Conservation (phyloP, 2,888 invertebrate species). For the Tipula vernalis region DNA sequence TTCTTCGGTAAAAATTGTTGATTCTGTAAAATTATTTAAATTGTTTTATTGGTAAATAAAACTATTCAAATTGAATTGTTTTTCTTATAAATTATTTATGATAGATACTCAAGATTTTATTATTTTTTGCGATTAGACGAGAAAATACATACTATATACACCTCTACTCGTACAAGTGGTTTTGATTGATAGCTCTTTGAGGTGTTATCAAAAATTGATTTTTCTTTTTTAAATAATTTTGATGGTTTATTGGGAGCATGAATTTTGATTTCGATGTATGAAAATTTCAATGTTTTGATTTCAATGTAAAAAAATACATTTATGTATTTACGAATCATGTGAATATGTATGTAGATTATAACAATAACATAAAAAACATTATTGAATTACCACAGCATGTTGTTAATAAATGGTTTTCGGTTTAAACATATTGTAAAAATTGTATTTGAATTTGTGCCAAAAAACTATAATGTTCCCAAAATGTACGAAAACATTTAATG, state of each 20-base stretch:
- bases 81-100: not conserved
- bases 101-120: not conserved
- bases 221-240: not conserved
- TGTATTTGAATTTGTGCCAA: no score
- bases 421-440: no score
- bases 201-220: not conserved
- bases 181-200: not conserved
- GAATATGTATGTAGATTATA: no score
- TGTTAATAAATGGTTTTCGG: no score
- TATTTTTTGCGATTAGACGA: not conserved
- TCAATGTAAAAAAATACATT: not conserved
- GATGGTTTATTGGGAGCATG: not conserved
- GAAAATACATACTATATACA: not conserved
- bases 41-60: not conserved
- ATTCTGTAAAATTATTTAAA: not conserved
- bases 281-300: no score
- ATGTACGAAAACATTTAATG: no score
- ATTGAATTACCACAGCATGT: no score
- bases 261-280: not conserved
- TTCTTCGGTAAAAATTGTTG: not conserved
- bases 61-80: not conserved
- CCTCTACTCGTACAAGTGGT: not conserved
- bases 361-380: no score
- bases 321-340: no score
- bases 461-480: no score